A percentile compares a stretch with the other conserved stretches of the same genome.
Conservation (phyloP, 92 coral and sea anemone genomes). For the Galaxea fascicularis region DNA sequence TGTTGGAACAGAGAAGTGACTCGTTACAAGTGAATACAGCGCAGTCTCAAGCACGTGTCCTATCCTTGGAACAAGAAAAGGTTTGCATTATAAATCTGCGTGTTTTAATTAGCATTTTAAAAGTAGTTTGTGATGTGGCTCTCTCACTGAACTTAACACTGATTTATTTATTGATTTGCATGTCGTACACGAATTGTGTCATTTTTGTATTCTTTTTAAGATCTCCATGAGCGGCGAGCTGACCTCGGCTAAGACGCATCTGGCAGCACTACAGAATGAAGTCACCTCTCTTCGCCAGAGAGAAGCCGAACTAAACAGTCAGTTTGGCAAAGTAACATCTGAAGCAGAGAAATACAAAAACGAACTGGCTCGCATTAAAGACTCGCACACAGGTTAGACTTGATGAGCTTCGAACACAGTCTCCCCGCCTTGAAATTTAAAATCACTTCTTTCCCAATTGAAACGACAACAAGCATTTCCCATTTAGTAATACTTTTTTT, state of each 20-base stretch:
- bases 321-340: slow-evolving; percentile 72
- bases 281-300: slow-evolving; percentile 82
- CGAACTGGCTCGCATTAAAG: slow-evolving; percentile 84
- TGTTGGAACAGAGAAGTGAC: slow-evolving; percentile 96
- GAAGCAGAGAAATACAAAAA: slow-evolving; percentile 76
- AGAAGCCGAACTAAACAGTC: slow-evolving; percentile 83
- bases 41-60: slow-evolving; percentile 86
- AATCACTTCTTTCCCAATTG: no score
- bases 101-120: neutral
- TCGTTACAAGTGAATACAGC: slow-evolving; percentile 91
- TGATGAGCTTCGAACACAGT: no score
- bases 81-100: slow-evolving; percentile 26
- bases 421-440: no score
- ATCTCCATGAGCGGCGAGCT: slow-evolving; percentile 81
- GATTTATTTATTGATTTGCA: neutral
- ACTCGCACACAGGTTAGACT: slow-evolving; percentile 79
- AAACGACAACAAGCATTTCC: no score
- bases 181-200: neutral
- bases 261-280: slow-evolving; percentile 79
- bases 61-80: slow-evolving; percentile 94
- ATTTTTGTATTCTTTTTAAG: slow-evolving; percentile 36
- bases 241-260: slow-evolving; percentile 83
- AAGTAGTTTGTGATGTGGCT: neutral
- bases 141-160: neutral
- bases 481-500: neutral